These are phyloP conservation scores for Cyanocitta stelleri DNA, from an alignment of 2,113 vertebrate species.

Conservation along the genomic window DNA sequence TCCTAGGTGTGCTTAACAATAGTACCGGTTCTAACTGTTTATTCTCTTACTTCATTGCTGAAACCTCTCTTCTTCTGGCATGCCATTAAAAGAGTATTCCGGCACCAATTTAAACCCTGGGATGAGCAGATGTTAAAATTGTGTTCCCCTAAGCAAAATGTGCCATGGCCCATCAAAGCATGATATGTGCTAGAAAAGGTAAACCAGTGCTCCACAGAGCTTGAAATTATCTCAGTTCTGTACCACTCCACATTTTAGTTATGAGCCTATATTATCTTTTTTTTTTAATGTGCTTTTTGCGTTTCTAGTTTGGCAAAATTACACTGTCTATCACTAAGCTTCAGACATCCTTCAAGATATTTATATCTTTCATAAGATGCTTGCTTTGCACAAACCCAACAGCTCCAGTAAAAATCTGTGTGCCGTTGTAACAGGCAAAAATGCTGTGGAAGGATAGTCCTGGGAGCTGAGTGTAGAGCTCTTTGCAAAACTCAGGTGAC, in stretches of 20 bases:
- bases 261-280: not conserved
- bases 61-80: not conserved
- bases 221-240: not conserved
- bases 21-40: not conserved
- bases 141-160: not conserved
- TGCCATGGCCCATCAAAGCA: not conserved
- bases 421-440: not conserved
- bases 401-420: not conserved
- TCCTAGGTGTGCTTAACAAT: not conserved
- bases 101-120: not conserved
- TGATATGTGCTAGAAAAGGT: not conserved
- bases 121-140: not conserved
- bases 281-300: not conserved
- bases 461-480: not conserved
- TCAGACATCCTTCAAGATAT: not conserved
- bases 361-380: not conserved
- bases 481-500: not conserved
- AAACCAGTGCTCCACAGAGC: not conserved
- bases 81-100: not conserved
- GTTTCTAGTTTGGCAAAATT: not conserved
- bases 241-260: not conserved
- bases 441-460: not conserved
- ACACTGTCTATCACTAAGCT: not conserved
- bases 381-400: not conserved
- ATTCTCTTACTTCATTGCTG: not conserved